phyloP scores from a whole-genome alignment of 2,113 vertebrate genomes.

The Vombatus ursinus region DNA sequence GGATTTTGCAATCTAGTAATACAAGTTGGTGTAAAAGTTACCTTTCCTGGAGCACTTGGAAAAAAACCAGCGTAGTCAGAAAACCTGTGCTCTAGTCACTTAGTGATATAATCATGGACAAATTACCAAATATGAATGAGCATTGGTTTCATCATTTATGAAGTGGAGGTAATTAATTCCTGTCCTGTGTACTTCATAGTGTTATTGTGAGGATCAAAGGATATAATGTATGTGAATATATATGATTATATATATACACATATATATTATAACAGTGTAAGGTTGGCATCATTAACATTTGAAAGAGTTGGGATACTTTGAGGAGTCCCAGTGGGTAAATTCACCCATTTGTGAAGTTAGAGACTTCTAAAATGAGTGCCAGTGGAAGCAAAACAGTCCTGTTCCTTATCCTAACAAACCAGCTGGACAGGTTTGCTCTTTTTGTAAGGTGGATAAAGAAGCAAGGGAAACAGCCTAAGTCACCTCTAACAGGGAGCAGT shows the following conservation, averaged over 20 bases:
- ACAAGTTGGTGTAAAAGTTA: background rate
- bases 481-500: background rate
- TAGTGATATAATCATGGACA: background rate
- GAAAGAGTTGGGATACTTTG: background rate
- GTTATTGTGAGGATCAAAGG: background rate
- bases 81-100: background rate
- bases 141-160: background rate
- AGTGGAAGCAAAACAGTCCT: background rate
- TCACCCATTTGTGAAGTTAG: background rate
- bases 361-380: background rate
- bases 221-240: background rate
- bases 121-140: background rate
- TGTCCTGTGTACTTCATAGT: background rate
- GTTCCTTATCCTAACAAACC: conserved; percentile 49
- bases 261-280: too few relatives aligned
- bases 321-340: background rate
- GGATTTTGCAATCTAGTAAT: background rate
- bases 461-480: background rate
- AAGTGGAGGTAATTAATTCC: background rate
- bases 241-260: too few relatives aligned
- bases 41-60: background rate
- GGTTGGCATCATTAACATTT: background rate
- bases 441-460: conserved; percentile 8
- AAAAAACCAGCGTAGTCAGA: background rate
- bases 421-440: conserved; percentile 54